Evolutionary conservation across 2,113 vertebrate species (phyloP).

Genomic region (Sapayoa aenigma): DNA sequence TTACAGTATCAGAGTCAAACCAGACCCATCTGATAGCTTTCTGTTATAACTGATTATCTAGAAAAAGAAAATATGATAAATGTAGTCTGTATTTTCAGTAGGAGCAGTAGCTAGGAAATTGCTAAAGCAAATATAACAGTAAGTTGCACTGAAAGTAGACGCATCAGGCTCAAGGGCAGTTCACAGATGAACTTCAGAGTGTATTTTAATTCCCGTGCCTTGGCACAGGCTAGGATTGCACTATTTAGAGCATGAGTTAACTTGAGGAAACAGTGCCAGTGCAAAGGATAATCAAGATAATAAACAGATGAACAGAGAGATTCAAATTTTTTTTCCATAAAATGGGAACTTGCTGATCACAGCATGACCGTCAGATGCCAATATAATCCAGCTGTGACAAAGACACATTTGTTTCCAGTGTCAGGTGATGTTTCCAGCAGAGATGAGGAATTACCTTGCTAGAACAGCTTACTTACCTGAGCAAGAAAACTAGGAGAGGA

Average conservation of each 20-base stretch:
- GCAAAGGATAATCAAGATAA: not conserved
- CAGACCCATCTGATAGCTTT: not conserved
- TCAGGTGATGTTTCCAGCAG: constrained; percentile 20
- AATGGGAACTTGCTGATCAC: not conserved
- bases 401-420: constrained; percentile 9
- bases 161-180: not conserved
- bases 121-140: not conserved
- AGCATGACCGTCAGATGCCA: not conserved
- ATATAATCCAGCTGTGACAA: constrained; percentile 32
- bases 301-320: not conserved
- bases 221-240: not conserved
- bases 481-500: not conserved
- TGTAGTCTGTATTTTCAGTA: not conserved
- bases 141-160: not conserved
- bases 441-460: constrained; percentile 4
- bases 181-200: not conserved
- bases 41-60: not conserved
- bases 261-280: not conserved
- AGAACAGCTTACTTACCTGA: not conserved
- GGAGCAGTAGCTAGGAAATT: not conserved
- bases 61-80: not conserved
- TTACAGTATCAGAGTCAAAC: not conserved
- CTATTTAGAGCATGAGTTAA: not conserved
- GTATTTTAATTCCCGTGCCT: not conserved
- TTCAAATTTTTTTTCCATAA: not conserved